Evolutionary conservation across 2,113 vertebrate species (phyloP), one percentile per base, ranked within the genome.

Genomic region (Vulpes ferrilata): DNA sequence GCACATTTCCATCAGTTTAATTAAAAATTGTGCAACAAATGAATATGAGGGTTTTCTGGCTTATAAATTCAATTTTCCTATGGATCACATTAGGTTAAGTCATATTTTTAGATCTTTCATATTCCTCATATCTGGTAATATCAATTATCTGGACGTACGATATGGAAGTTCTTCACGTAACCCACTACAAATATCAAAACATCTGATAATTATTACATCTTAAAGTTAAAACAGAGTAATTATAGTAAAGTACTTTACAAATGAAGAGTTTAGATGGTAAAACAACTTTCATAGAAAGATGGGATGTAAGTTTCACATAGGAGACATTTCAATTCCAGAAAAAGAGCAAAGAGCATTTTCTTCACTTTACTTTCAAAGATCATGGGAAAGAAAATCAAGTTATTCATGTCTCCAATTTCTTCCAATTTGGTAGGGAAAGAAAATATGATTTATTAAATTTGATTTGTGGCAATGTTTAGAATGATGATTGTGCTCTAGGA

Each of bases 401-500:
- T 88, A 94, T 79, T 92, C 25, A 13, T 74, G 43, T 78, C 57
- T 95, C 62, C 65, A 93, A 79, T 93, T 92, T 94, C 51, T 80
- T 94, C 55, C 38, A 94, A 27, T 85, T 93, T 90, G 11, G n/a
- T 87, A 92, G 32, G 43, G 51, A 95, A 95, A 83, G 30, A 95
- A 92, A 92, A 76, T 60, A 74, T 25, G 16, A 90, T 88, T 95
- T 94, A 95, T 92, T 96, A 48, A 74, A 93, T 90, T 90, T 59
- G 81, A 94, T 95, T 88, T 64, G 20, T 93, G 35, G 30, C 86
- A 80, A 92, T 76, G n/a, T 98, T 92, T 86, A 86, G 32, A 90
- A 85, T 69, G 71, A 88, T 64, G 23, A 59, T 88, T 74, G 38
- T 93, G 64, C 88, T 92, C 27, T 74, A 88, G 93, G 91, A 94